These are phyloP conservation scores for Crotophaga sulcirostris DNA, from an alignment of 2,113 vertebrate species.

Conservation along the genomic window DNA sequence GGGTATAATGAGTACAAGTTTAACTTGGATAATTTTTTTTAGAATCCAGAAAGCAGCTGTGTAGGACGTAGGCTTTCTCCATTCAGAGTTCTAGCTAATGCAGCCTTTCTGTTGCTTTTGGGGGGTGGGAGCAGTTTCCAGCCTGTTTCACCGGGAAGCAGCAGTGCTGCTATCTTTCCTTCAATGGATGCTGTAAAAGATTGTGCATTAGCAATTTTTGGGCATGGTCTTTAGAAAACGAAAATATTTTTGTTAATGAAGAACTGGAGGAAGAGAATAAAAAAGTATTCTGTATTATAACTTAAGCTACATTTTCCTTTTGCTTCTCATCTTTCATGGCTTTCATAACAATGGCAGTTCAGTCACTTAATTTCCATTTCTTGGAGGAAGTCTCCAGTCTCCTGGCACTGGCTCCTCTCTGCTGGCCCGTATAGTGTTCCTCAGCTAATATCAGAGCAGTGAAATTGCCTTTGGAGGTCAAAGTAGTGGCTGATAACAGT, in stretches of 20 bases:
- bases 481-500: neutral
- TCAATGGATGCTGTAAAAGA: neutral
- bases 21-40: neutral
- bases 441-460: neutral
- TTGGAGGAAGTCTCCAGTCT: neutral
- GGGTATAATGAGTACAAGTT: neutral
- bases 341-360: neutral
- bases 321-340: neutral
- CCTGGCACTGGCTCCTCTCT: neutral
- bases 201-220: neutral
- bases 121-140: too few species aligned
- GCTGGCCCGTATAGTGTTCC: neutral
- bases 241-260: neutral
- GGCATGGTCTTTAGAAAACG: neutral
- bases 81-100: neutral
- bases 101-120: neutral
- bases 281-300: neutral
- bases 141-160: neutral
- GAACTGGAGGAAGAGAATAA: neutral
- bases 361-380: neutral
- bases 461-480: neutral
- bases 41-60: neutral
- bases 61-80: neutral
- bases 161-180: neutral
- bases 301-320: neutral